Base-by-base conservation (phyloP, 2,113 vertebrate species). In the Pseudorhombus dupliciocellatus region DNA sequence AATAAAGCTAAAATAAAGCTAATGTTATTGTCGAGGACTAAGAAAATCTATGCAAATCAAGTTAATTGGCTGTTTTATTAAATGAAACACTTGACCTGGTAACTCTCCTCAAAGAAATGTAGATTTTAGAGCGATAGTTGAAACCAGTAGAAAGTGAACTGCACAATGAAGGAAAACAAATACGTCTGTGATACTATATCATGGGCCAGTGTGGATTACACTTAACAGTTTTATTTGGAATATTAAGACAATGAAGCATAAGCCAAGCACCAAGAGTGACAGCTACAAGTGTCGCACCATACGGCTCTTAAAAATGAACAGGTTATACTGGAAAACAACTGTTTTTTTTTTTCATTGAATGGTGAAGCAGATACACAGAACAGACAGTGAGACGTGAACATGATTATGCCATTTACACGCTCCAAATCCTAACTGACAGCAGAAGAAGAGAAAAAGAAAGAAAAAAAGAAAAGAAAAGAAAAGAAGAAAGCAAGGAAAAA, bases 181-280 rank as follows among this genome's bases (percentile, higher is more conserved):
- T 31, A 66, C 62, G 61, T 7, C 68, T 11, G 34, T 73, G 37
- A 52, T 31, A 81, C 66, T 44, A 75, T 81, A 74, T 84, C 77
- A 84, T 53, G 70, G 81, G 77, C 79, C 86, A 88, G 73, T 85
- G 85, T 89, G 81, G 88, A 89, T 92, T 92, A 94, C 91, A 93
- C 88, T 93, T 91, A 90, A 94, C 87, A 87, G 87, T 92, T 94
- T 94, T 94, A 94, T 94, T 93, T 92, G 89, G 91, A 94, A 92
- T 93, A 94, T 94, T 94, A 94, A 94, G 93, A 94, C 93, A 94
- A 93, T 92, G 88, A 93, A 94, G 92, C 93, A 90, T 88, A 92
- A 90, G 91, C 92, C 90, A 93, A 94, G 94, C 93, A 94, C 93
- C 92, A 92, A 92, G 84, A 92, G 92, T 91, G 93, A 94, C 91